phyloP scores from a whole-genome alignment of 2,797 vertebrate genomes.

The Anabacerthia variegaticeps region DNA sequence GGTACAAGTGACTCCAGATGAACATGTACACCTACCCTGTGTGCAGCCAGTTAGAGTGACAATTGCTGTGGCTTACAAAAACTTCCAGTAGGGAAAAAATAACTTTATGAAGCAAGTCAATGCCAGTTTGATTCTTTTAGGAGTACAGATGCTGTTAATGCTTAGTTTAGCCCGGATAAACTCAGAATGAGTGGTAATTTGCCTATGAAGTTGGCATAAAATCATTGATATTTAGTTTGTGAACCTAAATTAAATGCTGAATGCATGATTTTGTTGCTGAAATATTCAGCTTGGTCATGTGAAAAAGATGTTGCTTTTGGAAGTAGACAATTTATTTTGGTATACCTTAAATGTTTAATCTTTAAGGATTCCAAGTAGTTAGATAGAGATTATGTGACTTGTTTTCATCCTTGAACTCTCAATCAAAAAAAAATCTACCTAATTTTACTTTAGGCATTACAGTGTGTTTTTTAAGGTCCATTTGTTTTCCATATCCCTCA shows the following conservation, averaged over 20 bases:
- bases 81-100: neutral
- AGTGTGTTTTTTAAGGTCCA: neutral
- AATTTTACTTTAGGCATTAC: neutral
- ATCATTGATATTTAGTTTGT: neutral
- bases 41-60: neutral
- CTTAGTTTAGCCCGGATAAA: neutral
- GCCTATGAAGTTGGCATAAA: neutral
- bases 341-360: neutral
- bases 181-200: neutral
- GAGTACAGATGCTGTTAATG: neutral
- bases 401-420: neutral
- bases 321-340: neutral
- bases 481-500: neutral
- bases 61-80: neutral
- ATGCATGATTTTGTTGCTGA: neutral
- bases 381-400: neutral
- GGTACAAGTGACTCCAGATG: neutral
- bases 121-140: neutral
- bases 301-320: neutral
- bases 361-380: neutral
- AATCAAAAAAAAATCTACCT: neutral
- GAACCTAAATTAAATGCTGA: neutral
- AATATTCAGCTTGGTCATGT: neutral
- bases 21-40: neutral
- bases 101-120: neutral